Evolutionary conservation across 2,113 vertebrate genomes (phyloP), one percentile per base, ranked within the genome.

Genomic region (Malurus alboscapulatus): DNA sequence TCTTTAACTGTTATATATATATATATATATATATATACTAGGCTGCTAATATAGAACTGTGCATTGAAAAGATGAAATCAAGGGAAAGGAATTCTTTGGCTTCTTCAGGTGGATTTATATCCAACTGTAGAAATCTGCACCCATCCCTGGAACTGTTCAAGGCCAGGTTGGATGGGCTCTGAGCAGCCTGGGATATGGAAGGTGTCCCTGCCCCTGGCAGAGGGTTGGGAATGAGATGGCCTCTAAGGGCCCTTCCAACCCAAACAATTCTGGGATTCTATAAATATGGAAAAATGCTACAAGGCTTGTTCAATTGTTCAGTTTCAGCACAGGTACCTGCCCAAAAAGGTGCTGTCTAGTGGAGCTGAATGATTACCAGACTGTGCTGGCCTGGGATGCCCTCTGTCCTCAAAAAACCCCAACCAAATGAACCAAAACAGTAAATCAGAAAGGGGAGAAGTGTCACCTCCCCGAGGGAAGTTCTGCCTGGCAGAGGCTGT

Each of bases 21-120:
- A 38, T 38, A 38, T 38, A 38, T 38, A 38, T 38, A 38, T 38
- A 38, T 38, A 38, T 38, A 38, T 38, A 38, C 50, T 59, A 47
- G 14, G 21, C 20, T 76, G 26, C 11, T 87, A 12, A 57, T 84
- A 36, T 19, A 66, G 45, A 54, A 7, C 7, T 0, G 0, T 47
- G 11, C 22, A 29, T 61, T 90, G 40, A 69, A 88, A 83, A 32
- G 29, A 27, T 9, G 51, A 62, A 82, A 50, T 72, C 9, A 38
- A 66, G 7, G 18, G 29, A 50, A 84, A 68, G 8, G 12, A 75
- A 32, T 57, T 63, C 0, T 77, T 88, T 75, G 27, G 8, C 22
- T 55, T 50, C 27, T 48, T 55, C 25, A 27, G 9, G 9, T 71
- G 51, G 11, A 20, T 88, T 88, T 61, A 17, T 22, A 7, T 63